phyloP scores from a whole-genome alignment of 2,113 vertebrate species.

The Apaloderma vittatum region DNA sequence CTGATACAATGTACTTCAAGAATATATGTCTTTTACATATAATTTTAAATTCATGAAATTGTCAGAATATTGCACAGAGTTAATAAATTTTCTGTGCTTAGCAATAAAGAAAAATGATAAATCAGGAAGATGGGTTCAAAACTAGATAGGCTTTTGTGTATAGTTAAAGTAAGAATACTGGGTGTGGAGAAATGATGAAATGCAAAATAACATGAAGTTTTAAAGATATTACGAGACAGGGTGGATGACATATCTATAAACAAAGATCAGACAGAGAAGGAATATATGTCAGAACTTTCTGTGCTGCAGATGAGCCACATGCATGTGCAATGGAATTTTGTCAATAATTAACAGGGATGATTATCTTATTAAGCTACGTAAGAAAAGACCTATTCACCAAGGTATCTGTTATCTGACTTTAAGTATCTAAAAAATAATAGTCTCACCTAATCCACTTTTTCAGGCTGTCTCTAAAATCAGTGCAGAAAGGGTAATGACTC shows the following conservation, averaged over 20 bases:
- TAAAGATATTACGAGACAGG: background rate
- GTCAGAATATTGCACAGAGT: background rate
- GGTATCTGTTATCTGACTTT: background rate
- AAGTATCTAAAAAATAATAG: background rate
- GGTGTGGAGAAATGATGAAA: background rate
- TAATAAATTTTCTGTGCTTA: background rate
- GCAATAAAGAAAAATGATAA: background rate
- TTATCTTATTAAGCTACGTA: background rate
- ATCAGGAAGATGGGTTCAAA: background rate
- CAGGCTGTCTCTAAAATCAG: background rate
- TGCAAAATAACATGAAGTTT: background rate
- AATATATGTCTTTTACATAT: background rate
- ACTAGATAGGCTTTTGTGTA: background rate
- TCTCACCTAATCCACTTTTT: background rate
- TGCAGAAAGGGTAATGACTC: background rate
- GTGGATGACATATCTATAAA: background rate
- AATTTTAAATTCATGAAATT: background rate
- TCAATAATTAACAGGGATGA: background rate
- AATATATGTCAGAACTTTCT: background rate
- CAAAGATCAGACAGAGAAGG: background rate
- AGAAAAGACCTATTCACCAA: background rate
- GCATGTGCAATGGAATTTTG: background rate
- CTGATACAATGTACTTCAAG: background rate
- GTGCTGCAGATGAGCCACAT: background rate
- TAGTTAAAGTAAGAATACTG: background rate